phyloP scores from a whole-genome alignment of 2,888 invertebrate species.

The Pandemis corylana region DNA sequence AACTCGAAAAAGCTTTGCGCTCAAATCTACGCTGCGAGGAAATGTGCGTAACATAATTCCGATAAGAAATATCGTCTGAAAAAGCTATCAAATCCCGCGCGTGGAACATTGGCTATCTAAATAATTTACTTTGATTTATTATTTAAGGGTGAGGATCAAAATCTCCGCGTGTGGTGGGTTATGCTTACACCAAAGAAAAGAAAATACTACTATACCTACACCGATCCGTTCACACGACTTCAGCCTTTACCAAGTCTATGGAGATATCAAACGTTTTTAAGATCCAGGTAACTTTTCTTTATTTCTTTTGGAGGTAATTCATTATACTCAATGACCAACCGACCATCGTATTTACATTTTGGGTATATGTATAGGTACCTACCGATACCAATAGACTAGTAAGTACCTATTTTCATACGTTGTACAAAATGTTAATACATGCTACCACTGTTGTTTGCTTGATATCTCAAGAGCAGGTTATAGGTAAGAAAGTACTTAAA shows the following conservation, averaged over 20 bases:
- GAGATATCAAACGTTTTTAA: not conserved
- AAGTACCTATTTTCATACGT: too few species aligned
- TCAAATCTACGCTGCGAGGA: conserved; percentile 8
- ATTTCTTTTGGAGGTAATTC: not conserved
- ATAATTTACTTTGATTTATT: conserved; percentile 28
- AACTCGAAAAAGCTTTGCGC: conserved; percentile 20
- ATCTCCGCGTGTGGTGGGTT: conserved; percentile 9
- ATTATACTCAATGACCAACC: too few species aligned
- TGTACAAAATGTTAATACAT: too few species aligned
- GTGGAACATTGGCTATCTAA: conserved; percentile 17
- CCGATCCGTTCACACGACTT: not conserved
- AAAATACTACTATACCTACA: conserved; percentile 1
- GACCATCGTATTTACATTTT: too few species aligned
- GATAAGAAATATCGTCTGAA: conserved; percentile 24
- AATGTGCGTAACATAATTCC: conserved; percentile 20
- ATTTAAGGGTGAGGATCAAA: conserved; percentile 15
- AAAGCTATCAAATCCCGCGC: conserved; percentile 24
- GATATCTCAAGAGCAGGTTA: too few species aligned
- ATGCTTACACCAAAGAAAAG: not conserved
- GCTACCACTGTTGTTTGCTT: too few species aligned
- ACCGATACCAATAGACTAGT: too few species aligned
- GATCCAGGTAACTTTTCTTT: not conserved
- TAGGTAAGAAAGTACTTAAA: too few species aligned
- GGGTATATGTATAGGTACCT: too few species aligned
- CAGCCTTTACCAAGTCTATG: not conserved